phyloP scores from a whole-genome alignment of 2,888 invertebrate genomes.

The Horisme vitalbata region DNA sequence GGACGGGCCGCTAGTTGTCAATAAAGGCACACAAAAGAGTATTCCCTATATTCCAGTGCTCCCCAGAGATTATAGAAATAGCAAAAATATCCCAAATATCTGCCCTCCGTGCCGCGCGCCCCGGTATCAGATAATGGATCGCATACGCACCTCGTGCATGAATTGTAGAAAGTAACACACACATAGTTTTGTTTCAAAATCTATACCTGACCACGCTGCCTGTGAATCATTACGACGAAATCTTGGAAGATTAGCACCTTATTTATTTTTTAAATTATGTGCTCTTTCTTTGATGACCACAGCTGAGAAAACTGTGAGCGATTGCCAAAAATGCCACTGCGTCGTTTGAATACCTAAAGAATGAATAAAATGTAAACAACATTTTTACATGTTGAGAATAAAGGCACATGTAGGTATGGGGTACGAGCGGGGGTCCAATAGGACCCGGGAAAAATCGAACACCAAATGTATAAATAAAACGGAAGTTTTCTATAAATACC shows the following conservation, averaged over 20 bases:
- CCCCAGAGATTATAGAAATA: conserved; percentile 10
- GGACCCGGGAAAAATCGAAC: no score
- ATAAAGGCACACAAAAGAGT: no score
- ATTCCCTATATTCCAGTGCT: neutral
- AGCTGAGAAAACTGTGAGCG: conserved; percentile 15
- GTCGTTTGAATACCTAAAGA: conserved; percentile 4
- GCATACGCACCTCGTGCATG: conserved; percentile 17
- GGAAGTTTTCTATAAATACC: no score
- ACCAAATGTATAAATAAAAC: no score
- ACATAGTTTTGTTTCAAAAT: no score
- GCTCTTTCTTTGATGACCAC: conserved; percentile 3
- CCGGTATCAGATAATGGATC: conserved; percentile 33
- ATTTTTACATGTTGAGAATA: neutral
- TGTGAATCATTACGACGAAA: neutral
- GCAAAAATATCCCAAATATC: conserved; percentile 6
- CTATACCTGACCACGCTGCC: no score
- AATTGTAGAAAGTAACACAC: no score
- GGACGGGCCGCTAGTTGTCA: no score
- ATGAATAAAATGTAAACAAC: conserved; percentile 16
- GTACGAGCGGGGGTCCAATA: no score
- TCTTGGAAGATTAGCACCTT: neutral
- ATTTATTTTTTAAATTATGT: neutral
- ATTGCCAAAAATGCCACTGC: conserved; percentile 13
- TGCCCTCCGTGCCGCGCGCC: neutral
- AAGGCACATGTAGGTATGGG: no score